phyloP scores from a whole-genome alignment of 1,140 invertebrate genomes.

The Drosophila ohnishii region DNA sequence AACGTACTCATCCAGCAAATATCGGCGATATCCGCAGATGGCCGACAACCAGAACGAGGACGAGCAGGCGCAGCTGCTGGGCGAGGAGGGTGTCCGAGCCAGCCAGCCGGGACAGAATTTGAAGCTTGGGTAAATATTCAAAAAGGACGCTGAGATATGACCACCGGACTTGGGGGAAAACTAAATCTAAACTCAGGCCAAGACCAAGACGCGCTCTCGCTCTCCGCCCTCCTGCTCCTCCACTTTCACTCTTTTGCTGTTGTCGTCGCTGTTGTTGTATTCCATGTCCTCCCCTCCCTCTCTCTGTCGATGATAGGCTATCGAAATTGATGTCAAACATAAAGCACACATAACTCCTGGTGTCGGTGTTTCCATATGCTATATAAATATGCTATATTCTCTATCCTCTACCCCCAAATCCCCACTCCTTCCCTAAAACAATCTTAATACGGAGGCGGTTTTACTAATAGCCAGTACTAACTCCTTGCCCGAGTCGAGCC shows the following conservation, averaged over 20 bases:
- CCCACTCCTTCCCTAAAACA: neutral
- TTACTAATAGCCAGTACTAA: conserved; percentile 31
- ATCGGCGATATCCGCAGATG: conserved; percentile 87
- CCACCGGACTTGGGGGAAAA: conserved; percentile 52
- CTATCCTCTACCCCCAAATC: neutral
- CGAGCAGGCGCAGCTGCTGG: conserved; percentile 96
- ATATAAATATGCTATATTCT: conserved; percentile 3
- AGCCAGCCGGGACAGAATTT: conserved; percentile 97
- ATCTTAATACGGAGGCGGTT: conserved; percentile 45
- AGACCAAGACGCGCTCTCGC: conserved; percentile 48
- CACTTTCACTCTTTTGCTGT: conserved; percentile 42
- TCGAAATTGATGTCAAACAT: conserved; percentile 33
- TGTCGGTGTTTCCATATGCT: conserved; percentile 53
- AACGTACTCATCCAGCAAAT: conserved; percentile 71
- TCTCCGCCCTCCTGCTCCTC: conserved; percentile 51
- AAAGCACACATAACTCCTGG: conserved; percentile 51
- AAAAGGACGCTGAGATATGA: conserved; percentile 17
- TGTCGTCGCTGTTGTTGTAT: conserved; percentile 40
- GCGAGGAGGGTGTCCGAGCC: conserved; percentile 95
- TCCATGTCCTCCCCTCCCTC: conserved; percentile 9
- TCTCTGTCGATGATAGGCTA: conserved; percentile 16
- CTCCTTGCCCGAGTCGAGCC: conserved; percentile 18
- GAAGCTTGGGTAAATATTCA: conserved; percentile 90
- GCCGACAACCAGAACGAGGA: conserved; percentile 95
- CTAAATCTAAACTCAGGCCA: conserved; percentile 66